Percentiles rank a stretch among this genome's conserved stretches.
These are phyloP conservation scores for Drosophila suboccidentalis DNA, from an alignment of 2,888 invertebrate genomes.

Conservation along the genomic window DNA sequence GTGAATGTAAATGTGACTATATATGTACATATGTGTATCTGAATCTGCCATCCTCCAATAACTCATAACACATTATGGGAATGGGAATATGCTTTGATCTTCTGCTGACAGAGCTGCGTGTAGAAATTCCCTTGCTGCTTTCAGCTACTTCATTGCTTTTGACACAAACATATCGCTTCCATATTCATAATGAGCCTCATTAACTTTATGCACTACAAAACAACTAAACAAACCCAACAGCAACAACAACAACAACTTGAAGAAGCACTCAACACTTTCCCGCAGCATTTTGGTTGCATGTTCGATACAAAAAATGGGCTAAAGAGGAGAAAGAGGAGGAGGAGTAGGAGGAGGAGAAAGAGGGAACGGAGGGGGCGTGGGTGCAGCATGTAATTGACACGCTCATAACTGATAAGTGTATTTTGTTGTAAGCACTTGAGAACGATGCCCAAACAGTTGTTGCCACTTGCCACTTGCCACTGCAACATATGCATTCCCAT, in stretches of 20 bases:
- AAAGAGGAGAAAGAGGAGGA: not conserved
- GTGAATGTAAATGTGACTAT: slow-evolving; percentile 9
- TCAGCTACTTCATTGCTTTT: slow-evolving; percentile 60
- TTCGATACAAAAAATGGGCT: not conserved
- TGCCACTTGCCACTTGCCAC: slow-evolving; percentile 46
- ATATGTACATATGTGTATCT: slow-evolving; percentile 12
- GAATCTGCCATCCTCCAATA: slow-evolving; percentile 56
- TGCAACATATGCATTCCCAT: slow-evolving; percentile 36
- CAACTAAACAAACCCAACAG: slow-evolving; percentile 30
- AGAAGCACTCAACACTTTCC: slow-evolving; percentile 73
- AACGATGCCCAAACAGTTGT: slow-evolving; percentile 36
- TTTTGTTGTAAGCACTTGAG: slow-evolving; percentile 75
- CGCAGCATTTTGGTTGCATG: slow-evolving; percentile 28
- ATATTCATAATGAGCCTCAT: slow-evolving; percentile 84
- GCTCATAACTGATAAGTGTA: slow-evolving; percentile 76
- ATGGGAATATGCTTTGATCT: slow-evolving; percentile 79
- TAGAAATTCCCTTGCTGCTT: slow-evolving; percentile 61
- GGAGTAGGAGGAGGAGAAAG: not conserved
- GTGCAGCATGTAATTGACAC: slow-evolving; percentile 73
- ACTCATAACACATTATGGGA: slow-evolving; percentile 77
- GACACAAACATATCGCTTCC: slow-evolving; percentile 81
- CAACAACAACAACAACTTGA: slow-evolving; percentile 38
- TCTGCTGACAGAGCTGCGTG: slow-evolving; percentile 61
- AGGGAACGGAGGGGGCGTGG: slow-evolving; percentile 20
- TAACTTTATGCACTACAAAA: slow-evolving; percentile 71